Conservation (phyloP, 2,888 invertebrate species). For the Drosophila robusta region DNA sequence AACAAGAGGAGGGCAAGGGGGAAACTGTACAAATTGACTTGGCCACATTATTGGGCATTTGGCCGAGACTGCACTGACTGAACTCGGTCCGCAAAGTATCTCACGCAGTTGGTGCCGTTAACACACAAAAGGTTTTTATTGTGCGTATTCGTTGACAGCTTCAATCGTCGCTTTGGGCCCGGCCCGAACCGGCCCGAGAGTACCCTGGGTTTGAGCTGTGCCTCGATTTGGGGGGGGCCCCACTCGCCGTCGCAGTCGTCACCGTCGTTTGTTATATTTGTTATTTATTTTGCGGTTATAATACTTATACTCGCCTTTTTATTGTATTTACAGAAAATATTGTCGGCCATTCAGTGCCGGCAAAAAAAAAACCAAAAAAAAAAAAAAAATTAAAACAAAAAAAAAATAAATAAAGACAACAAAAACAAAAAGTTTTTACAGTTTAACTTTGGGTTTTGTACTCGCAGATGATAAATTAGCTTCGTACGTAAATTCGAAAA, state of each 20-base stretch:
- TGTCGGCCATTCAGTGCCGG: constrained; percentile 61
- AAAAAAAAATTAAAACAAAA: constrained; percentile 10
- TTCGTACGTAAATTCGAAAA: constrained; percentile 76
- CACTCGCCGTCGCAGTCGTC: constrained; percentile 15
- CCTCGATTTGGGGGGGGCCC: constrained; percentile 25
- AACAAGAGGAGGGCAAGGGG: constrained; percentile 5
- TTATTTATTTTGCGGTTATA: constrained; percentile 80
- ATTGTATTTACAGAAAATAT: constrained; percentile 69
- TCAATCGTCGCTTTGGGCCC: constrained; percentile 53
- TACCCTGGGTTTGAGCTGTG: neutral
- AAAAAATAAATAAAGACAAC: constrained; percentile 23
- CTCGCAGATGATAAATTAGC: constrained; percentile 71
- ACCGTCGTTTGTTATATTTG: constrained; percentile 74
- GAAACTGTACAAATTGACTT: constrained; percentile 70
- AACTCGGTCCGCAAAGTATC: constrained; percentile 54
- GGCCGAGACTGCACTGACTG: constrained; percentile 42
- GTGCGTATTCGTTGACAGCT: constrained; percentile 75
- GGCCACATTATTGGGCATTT: constrained; percentile 74
- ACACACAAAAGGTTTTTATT: constrained; percentile 73
- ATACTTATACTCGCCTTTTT: constrained; percentile 68
- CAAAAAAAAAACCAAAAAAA: constrained; percentile 25
- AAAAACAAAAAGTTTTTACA: constrained; percentile 58
- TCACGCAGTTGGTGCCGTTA: constrained; percentile 53
- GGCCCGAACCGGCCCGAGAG: neutral
- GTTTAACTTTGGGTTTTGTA: constrained; percentile 60